Conservation (phyloP, 2,113 vertebrate genomes). For the Rhinichthys klamathensis region DNA sequence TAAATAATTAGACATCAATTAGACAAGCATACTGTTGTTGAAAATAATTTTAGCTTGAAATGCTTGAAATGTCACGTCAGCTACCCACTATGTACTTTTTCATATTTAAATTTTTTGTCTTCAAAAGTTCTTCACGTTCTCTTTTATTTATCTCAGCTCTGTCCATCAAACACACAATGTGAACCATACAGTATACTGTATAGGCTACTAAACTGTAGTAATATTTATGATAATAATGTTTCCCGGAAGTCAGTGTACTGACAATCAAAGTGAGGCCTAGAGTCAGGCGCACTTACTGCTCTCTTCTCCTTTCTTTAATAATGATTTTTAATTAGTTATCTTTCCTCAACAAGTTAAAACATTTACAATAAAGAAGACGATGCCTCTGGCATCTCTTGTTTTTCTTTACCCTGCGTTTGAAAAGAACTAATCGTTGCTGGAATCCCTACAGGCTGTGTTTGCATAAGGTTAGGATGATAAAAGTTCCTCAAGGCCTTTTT, state of each 20-base stretch:
- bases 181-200: not conserved
- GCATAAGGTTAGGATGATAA: constrained; percentile 34
- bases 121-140: not conserved
- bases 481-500: constrained; percentile 17
- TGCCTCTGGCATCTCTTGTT: constrained; percentile 28
- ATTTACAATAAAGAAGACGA: constrained; percentile 4
- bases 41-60: not conserved
- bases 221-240: not conserved
- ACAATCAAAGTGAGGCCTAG: not conserved
- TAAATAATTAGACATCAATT: not conserved
- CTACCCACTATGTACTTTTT: not conserved
- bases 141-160: constrained; percentile 2
- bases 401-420: constrained; percentile 22
- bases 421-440: constrained; percentile 14
- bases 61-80: not conserved
- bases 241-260: not conserved
- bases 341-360: constrained; percentile 18
- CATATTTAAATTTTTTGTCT: not conserved
- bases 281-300: not conserved
- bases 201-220: not conserved
- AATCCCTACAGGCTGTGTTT: constrained; percentile 11
- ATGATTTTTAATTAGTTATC: constrained; percentile 17
- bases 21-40: not conserved
- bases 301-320: not conserved
- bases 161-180: not conserved